Conservation (phyloP, 2,113 vertebrate genomes). For the Cettia cetti region DNA sequence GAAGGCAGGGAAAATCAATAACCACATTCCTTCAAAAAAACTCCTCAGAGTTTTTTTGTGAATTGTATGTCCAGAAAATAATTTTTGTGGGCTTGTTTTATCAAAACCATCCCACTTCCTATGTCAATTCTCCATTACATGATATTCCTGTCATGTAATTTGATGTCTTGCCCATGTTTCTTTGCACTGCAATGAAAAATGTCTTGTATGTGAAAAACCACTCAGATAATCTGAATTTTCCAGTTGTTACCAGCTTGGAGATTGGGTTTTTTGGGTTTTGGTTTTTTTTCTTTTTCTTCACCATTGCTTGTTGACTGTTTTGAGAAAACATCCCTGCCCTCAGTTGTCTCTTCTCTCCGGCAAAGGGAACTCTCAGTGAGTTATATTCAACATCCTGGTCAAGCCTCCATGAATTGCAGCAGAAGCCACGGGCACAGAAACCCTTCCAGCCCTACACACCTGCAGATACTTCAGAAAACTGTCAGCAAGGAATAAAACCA, state of each 20-base stretch:
- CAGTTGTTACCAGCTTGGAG: neutral
- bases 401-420: neutral
- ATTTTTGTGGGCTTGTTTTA: conserved; percentile 7
- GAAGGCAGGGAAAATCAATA: neutral
- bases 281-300: neutral
- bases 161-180: neutral
- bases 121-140: neutral
- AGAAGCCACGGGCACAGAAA: neutral
- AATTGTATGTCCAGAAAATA: neutral
- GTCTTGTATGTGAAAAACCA: neutral
- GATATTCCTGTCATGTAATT: conserved; percentile 22
- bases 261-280: no score
- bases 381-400: neutral
- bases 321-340: neutral
- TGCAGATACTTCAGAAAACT: neutral
- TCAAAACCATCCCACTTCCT: conserved; percentile 29
- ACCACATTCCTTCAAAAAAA: neutral
- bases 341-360: neutral
- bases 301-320: neutral
- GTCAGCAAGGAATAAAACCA: neutral
- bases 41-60: neutral
- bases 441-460: neutral
- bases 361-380: rapidly evolving
- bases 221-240: neutral
- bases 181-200: neutral